Conservation (phyloP, 2,888 invertebrate genomes). For the Rhagonycha lutea region DNA sequence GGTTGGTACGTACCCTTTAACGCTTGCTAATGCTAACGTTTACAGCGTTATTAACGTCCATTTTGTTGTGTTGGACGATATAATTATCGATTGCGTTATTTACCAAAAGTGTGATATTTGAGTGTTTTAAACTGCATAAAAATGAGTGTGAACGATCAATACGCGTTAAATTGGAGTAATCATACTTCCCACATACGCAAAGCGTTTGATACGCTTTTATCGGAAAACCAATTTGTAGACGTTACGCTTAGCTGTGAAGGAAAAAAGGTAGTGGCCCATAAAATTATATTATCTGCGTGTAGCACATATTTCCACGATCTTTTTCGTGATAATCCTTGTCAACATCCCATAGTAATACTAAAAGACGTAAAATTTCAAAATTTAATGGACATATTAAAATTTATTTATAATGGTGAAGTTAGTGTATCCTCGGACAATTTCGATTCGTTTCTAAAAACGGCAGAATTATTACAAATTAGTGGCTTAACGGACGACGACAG, state of each 20-base stretch:
- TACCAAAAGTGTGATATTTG: background rate
- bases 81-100: background rate
- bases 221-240: conserved; percentile 75
- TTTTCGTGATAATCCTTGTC: conserved; percentile 68
- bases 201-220: conserved; percentile 75
- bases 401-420: conserved; percentile 73
- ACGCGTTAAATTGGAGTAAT: conserved; percentile 86
- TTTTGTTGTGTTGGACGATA: background rate
- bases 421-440: conserved; percentile 68
- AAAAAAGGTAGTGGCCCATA: conserved; percentile 81
- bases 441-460: conserved; percentile 66
- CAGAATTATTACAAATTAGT: conserved; percentile 67
- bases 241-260: conserved; percentile 87
- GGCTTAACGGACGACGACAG: conserved; percentile 52
- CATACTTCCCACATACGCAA: conserved; percentile 79
- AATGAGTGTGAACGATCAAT: conserved; percentile 59
- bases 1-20: background rate
- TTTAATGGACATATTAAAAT: conserved; percentile 66
- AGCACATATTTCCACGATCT: conserved; percentile 71
- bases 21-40: background rate
- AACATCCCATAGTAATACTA: conserved; percentile 70
- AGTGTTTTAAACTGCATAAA: conserved; percentile 2
- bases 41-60: background rate
- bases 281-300: conserved; percentile 83
- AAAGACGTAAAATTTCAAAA: conserved; percentile 69